phyloP scores from a whole-genome alignment of 2,113 vertebrate species.

The Hippocampus barbouri region DNA sequence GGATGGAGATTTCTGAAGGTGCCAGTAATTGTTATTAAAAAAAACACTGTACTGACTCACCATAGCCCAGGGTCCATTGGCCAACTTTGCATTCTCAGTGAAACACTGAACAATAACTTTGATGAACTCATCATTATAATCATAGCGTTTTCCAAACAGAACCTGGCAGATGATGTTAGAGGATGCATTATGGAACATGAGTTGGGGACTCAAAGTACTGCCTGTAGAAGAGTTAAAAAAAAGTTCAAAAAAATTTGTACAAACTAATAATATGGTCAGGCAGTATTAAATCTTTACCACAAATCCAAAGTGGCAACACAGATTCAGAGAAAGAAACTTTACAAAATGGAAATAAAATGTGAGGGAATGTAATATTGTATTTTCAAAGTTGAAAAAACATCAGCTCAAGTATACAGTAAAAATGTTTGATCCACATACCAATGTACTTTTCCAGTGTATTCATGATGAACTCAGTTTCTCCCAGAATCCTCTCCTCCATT shows the following conservation, averaged over 20 bases:
- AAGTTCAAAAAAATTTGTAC: background rate
- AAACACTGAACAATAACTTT: slow-evolving; percentile 35
- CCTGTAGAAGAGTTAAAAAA: slow-evolving; percentile 38
- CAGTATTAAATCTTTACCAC: background rate
- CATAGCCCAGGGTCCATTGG: slow-evolving; percentile 58
- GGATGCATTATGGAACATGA: slow-evolving; percentile 60
- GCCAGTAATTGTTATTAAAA: no score
- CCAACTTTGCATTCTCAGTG: slow-evolving; percentile 38
- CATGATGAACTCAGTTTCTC: slow-evolving; percentile 59
- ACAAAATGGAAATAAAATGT: background rate
- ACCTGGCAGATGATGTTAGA: slow-evolving; percentile 77
- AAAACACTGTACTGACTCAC: slow-evolving; percentile 29
- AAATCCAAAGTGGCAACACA: background rate
- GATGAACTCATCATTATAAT: slow-evolving; percentile 61
- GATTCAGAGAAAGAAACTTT: no score
- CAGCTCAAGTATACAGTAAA: background rate
- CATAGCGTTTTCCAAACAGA: slow-evolving; percentile 67
- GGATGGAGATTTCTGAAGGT: no score
- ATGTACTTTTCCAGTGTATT: slow-evolving; percentile 31
- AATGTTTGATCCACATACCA: slow-evolving; percentile 29
- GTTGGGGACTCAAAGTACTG: slow-evolving; percentile 39
- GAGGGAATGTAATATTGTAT: background rate
- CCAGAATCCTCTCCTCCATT: slow-evolving; percentile 72
- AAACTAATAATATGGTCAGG: background rate
- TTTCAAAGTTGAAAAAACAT: background rate